Evolutionary conservation across 2,888 invertebrate genomes (phyloP), one percentile per base, ranked within the genome.

Genomic region (Sarcophaga rosellei): DNA sequence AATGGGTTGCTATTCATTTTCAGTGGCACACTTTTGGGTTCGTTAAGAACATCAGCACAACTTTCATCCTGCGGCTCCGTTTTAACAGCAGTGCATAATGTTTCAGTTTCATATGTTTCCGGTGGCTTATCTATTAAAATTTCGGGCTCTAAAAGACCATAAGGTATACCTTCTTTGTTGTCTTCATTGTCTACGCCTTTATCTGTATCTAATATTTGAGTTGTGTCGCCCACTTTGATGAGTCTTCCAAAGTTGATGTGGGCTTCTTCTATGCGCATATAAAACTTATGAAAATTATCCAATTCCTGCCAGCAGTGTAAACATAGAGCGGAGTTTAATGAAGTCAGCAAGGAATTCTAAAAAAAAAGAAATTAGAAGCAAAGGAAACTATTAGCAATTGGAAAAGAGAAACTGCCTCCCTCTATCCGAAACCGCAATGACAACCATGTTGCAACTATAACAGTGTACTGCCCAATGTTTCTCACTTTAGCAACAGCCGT

Each of bases 221-320:
- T 53, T 53, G 12, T 53, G 1, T 47, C 1, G 17, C 53, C 53
- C 17, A 53, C 53, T 53, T 53, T 53, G 53, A 53, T 53, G 5
- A 53, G 53, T 17, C 53, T 53, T 1, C 53, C 12, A 35, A 74
- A 63, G 47, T 63, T 66, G 4, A 25, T 21, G 66, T 82, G 85
- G 45, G 81, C 78, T n/a, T 72, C 66, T 47, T 82, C 82, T 65
- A 82, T 45, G 17, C 85, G 81, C 25, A 77, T 70, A 65, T 76
- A 85, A 59, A 85, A 85, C 63, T 81, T 85, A 15, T 85, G 81
- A 59, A 85, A 85, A 57, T 23, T 59, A 17, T 81, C 45, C 45
- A 85, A 77, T 10, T 74, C 77, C 57, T 65, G 66, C 85, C 85
- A 85, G 15, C 85, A 85, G 11, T 68, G 17, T 59, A 57, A 62